These are phyloP conservation scores for Pseudomyrmex gracilis DNA, from an alignment of 1,140 invertebrate species.

Conservation along the genomic window DNA sequence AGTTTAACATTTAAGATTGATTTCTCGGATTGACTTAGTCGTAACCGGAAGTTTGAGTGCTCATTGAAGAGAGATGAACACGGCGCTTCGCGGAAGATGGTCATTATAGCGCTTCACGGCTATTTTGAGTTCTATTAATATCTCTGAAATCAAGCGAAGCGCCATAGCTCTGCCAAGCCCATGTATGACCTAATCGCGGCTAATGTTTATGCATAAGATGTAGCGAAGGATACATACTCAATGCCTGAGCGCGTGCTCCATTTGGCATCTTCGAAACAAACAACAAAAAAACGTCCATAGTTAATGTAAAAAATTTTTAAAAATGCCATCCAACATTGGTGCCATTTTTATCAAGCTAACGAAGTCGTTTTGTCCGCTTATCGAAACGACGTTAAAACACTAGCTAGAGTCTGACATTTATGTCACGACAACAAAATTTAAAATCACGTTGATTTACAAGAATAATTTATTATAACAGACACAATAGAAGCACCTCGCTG, in stretches of 20 bases:
- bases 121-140: constrained; percentile 81
- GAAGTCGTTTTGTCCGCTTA: too few species aligned
- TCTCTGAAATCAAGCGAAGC: constrained; percentile 79
- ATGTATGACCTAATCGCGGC: constrained; percentile 78
- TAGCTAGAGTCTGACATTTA: not conserved
- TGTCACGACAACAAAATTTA: constrained; percentile 14
- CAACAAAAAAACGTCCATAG: not conserved
- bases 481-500: not conserved
- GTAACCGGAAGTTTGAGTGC: constrained; percentile 40
- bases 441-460: constrained; percentile 20
- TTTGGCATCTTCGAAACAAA: not conserved
- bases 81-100: constrained; percentile 63
- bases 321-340: not conserved
- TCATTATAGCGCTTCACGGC: constrained; percentile 69
- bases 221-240: not conserved
- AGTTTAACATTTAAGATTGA: constrained; percentile 34
- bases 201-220: constrained; percentile 40
- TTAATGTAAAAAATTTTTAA: not conserved
- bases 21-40: constrained; percentile 6
- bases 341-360: too few species aligned
- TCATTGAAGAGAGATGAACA: not conserved
- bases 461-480: constrained; percentile 10
- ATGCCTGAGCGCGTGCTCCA: constrained; percentile 1
- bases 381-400: too few species aligned
- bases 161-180: constrained; percentile 78